phyloP scores from a whole-genome alignment of 2,113 vertebrate genomes.

The Planiliza haematocheilus region DNA sequence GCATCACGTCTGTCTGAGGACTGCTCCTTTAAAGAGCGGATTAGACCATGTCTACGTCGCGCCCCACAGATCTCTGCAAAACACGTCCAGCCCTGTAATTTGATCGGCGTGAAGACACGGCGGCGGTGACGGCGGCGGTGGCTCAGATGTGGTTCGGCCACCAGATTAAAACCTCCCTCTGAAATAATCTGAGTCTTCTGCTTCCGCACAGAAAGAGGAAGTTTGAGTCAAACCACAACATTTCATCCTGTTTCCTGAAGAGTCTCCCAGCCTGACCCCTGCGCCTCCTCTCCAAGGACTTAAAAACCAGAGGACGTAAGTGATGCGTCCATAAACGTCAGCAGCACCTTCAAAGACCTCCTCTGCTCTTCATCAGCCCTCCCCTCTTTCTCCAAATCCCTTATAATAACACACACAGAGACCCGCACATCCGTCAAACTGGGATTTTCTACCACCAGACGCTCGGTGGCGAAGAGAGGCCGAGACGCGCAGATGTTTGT shows the following conservation, averaged over 20 bases:
- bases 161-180: constrained; percentile 7
- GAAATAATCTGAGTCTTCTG: background rate
- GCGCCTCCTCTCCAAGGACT: background rate
- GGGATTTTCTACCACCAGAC: constrained; percentile 46
- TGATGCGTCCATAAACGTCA: constrained; percentile 37
- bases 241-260: too few species aligned
- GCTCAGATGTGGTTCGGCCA: constrained; percentile 35
- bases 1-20: background rate
- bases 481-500: constrained; percentile 60
- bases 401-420: constrained; percentile 54
- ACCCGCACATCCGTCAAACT: constrained; percentile 44
- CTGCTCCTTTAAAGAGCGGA: constrained; percentile 6
- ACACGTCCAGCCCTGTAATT: constrained; percentile 17
- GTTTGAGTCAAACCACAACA: too few species aligned
- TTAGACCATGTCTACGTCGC: constrained; percentile 23
- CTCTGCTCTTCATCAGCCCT: constrained; percentile 20
- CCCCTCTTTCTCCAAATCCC: constrained; percentile 63
- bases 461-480: background rate
- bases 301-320: constrained; percentile 17
- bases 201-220: too few species aligned
- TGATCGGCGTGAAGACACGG: constrained; percentile 30
- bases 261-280: background rate
- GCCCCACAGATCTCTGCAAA: background rate
- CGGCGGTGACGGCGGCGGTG: too few species aligned
- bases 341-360: constrained; percentile 51